These are phyloP conservation scores for Bradypus variegatus DNA, from an alignment of 2,797 vertebrate genomes.

Conservation along the genomic window DNA sequence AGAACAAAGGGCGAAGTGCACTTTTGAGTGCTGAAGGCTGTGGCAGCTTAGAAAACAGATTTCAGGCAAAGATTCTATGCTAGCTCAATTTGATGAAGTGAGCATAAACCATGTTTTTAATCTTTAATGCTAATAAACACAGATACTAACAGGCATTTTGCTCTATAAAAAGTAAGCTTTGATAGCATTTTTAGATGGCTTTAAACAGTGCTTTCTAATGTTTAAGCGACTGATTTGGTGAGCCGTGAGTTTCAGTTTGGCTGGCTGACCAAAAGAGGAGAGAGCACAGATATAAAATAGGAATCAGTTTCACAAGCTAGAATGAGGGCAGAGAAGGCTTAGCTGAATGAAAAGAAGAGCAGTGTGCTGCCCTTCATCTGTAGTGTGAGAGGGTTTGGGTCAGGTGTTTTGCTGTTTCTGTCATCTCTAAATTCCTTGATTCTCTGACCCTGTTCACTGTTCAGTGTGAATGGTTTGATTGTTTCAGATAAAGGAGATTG, in stretches of 20 bases:
- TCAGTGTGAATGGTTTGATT: slow-evolving; percentile 37
- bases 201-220: slow-evolving; percentile 12
- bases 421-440: slow-evolving; percentile 8
- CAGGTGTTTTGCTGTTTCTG: not conserved
- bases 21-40: not conserved
- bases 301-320: not conserved
- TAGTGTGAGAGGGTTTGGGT: not conserved
- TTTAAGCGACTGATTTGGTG: not conserved
- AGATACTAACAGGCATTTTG: not conserved
- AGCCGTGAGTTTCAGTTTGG: not conserved
- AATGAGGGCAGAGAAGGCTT: not conserved
- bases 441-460: not conserved
- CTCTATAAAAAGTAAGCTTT: not conserved
- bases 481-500: slow-evolving; percentile 29
- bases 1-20: not conserved
- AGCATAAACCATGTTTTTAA: not conserved
- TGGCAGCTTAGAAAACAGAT: not conserved
- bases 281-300: not conserved
- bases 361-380: not conserved
- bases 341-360: not conserved
- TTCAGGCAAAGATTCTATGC: not conserved
- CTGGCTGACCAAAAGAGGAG: not conserved
- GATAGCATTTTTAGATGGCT: not conserved
- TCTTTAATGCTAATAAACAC: not conserved
- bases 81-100: not conserved